Conservation (phyloP, 2,888 invertebrate genomes). For the Drosophila nr. perissopoda region DNA sequence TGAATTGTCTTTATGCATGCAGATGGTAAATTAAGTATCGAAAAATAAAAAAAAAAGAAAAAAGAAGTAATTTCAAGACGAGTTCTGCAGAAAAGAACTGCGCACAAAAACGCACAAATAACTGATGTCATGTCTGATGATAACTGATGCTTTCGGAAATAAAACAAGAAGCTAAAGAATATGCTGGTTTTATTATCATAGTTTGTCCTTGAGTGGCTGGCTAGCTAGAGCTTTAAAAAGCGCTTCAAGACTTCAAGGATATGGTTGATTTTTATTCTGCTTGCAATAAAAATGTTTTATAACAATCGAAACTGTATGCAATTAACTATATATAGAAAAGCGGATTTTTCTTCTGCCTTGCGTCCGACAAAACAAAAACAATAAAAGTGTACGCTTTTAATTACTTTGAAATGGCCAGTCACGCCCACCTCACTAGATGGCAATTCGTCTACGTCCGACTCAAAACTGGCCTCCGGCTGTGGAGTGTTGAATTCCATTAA, state of each 20-base stretch:
- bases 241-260: conserved; percentile 28
- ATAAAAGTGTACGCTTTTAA: conserved; percentile 63
- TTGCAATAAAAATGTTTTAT: conserved; percentile 38
- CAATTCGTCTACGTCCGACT: conserved; percentile 75
- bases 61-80: conserved; percentile 6
- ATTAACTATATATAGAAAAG: conserved; percentile 42
- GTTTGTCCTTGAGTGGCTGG: conserved; percentile 23
- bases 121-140: conserved; percentile 40
- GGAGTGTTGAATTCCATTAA: conserved; percentile 44
- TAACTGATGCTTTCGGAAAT: not conserved
- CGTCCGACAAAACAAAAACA: conserved; percentile 17
- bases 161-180: conserved; percentile 2
- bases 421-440: conserved; percentile 60
- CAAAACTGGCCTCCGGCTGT: conserved; percentile 37
- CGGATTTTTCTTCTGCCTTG: conserved; percentile 21
- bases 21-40: conserved; percentile 4
- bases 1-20: conserved; percentile 11
- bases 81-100: conserved; percentile 20
- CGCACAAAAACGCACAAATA: conserved; percentile 15
- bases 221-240: not conserved
- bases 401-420: conserved; percentile 53
- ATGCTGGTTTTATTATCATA: conserved; percentile 9
- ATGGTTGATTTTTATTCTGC: not conserved
- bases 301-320: conserved; percentile 27
- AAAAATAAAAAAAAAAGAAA: not conserved